phyloP scores from a whole-genome alignment of 2,113 vertebrate species.

The Muscicapa adusta region DNA sequence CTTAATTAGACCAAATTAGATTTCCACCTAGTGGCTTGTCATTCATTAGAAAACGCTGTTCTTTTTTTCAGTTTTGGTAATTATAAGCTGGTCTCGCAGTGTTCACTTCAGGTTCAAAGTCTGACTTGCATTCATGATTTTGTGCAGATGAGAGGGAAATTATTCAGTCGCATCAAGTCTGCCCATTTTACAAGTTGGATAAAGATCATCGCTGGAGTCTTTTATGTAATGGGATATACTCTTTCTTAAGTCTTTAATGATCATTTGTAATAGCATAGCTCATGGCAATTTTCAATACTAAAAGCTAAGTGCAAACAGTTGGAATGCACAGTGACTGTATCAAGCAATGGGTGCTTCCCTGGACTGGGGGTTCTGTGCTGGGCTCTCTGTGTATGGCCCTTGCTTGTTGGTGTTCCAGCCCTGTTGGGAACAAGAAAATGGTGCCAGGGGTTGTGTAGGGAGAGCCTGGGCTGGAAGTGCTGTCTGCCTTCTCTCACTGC shows the following conservation, averaged over 20 bases:
- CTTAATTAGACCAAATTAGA: conserved; percentile 86
- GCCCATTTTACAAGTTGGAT: conserved; percentile 66
- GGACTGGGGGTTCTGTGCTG: accelerated
- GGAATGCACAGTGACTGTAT: not conserved
- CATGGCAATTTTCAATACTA: conserved; percentile 44
- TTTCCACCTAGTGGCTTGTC: conserved; percentile 79
- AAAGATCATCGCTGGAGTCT: conserved; percentile 47
- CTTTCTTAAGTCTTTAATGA: conserved; percentile 57
- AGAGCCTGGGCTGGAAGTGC: not conserved
- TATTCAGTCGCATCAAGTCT: conserved; percentile 54
- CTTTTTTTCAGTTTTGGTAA: conserved; percentile 75
- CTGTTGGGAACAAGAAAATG: not conserved
- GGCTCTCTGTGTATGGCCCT: not conserved
- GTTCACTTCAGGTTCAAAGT: conserved; percentile 37
- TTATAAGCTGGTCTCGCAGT: conserved; percentile 60
- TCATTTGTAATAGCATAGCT: conserved; percentile 48
- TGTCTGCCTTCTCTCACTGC: accelerated
- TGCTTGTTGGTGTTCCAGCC: accelerated
- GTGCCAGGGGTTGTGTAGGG: not conserved
- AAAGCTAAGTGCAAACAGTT: conserved; percentile 47
- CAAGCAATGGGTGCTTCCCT: not conserved
- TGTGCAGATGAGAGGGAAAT: conserved; percentile 58
- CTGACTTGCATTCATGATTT: conserved; percentile 63
- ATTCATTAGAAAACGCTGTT: conserved; percentile 78
- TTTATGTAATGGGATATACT: conserved; percentile 53